These are phyloP conservation scores for Kradibia gibbosae DNA, from an alignment of 1,140 invertebrate species.

Conservation along the genomic window DNA sequence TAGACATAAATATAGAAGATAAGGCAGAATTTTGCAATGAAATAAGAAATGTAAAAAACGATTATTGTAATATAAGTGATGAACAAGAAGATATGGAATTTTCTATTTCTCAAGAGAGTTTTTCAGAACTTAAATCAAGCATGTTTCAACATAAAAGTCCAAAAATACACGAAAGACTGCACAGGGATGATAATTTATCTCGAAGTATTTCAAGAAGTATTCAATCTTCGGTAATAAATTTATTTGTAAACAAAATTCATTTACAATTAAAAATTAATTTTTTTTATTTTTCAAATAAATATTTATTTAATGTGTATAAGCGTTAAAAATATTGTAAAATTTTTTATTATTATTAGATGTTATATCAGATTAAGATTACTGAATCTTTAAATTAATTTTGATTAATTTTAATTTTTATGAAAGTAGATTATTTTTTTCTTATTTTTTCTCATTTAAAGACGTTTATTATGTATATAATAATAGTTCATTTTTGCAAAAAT, in stretches of 20 bases:
- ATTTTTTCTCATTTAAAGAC: too few species aligned
- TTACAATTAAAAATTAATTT: not conserved
- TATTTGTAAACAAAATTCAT: not conserved
- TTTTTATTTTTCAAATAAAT: too few species aligned
- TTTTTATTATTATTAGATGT: too few species aligned
- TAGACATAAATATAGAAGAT: constrained; percentile 4
- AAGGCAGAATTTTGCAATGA: constrained; percentile 9
- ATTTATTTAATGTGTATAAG: constrained; percentile 24
- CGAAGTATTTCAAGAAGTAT: constrained; percentile 44
- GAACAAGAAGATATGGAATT: constrained; percentile 11
- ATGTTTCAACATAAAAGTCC: constrained; percentile 38
- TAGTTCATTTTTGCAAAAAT: not conserved
- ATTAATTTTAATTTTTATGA: too few species aligned
- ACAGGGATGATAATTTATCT: constrained; percentile 34
- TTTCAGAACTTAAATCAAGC: constrained; percentile 37
- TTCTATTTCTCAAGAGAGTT: constrained; percentile 27
- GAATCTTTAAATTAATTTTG: too few species aligned
- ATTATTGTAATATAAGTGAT: not conserved
- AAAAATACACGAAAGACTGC: not conserved
- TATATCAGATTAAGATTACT: too few species aligned
- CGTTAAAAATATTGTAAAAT: not conserved
- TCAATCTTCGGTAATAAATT: constrained; percentile 33
- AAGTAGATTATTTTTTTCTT: too few species aligned
- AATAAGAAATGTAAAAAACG: not conserved
- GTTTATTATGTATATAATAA: not conserved